Evolutionary conservation across 1,140 invertebrate species (phyloP).

Genomic region (Brachionus paranguensis): DNA sequence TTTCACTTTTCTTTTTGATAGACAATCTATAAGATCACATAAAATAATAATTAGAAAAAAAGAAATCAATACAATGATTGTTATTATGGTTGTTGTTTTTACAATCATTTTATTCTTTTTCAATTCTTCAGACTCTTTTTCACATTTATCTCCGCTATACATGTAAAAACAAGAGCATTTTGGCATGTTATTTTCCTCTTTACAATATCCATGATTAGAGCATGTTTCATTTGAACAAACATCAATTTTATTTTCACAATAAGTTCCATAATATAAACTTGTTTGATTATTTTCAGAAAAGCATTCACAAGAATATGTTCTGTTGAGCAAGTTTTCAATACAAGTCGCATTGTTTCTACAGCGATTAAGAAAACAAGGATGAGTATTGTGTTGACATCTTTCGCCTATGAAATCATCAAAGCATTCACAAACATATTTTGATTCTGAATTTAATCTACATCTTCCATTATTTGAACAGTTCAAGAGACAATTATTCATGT

Average conservation of each 20-base stretch:
- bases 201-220: neutral
- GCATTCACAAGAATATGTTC: slow-evolving; percentile 67
- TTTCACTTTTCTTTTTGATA: neutral
- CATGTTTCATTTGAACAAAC: neutral
- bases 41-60: neutral
- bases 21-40: neutral
- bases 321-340: neutral
- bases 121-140: neutral
- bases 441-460: neutral
- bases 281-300: slow-evolving; percentile 60
- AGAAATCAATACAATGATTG: neutral
- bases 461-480: neutral
- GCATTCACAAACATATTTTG: neutral
- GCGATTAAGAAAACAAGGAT: neutral
- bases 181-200: neutral
- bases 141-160: neutral
- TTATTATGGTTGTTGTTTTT: neutral
- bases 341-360: neutral
- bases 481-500: neutral
- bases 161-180: neutral
- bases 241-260: slow-evolving; percentile 60
- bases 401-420: neutral
- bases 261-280: slow-evolving; percentile 70
- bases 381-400: neutral
- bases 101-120: neutral